Evolutionary conservation across 2,888 invertebrate species (phyloP), one percentile per base, ranked within the genome.

Genomic region (Ceratothoa steindachneri): DNA sequence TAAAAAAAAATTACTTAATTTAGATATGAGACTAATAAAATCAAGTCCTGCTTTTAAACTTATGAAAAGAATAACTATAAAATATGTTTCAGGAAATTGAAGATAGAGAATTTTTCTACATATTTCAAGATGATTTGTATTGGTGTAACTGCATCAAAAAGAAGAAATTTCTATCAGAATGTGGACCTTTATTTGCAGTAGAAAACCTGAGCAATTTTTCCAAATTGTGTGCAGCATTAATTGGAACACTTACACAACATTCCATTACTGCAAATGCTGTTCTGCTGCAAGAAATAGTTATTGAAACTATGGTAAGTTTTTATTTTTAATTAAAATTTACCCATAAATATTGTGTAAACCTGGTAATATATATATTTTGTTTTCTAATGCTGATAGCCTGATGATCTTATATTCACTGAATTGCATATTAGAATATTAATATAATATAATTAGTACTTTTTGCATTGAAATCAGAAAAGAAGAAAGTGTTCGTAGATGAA

Each of bases 91-190:
- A 60, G 60, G 27, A 22, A 24, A 22, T 60, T 2, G 60, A 24
- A 24, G 9, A 60, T 1, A 60, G 3, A 1, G 60, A 2, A n/a
- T 60, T 60, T 41, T 73, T 77, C 29, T 77, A 77, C 69, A 69
- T 77, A 12, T 77, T 77, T 66, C 77, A 73, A 7, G 73, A 77
- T 66, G 77, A 77, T 41, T 9, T 77, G 30, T 77, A 77, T 71
- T 77, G 77, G 77, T 73, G 64, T 9, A 41, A 67, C 28, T 71
- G 68, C 5, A 31, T 77, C 53, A 65, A 51, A 15, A 29, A 29
- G n/a, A 71, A 71, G 7, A 65, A 53, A 22, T 53, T 74, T 24
- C 67, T 71, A 12, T 30, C 71, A 9, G 31, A 69, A 30, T 73
- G 73, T 77, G 77, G 77, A 9, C 64, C 31, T 2, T 51, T 71